A percentile compares a stretch with the other conserved stretches of the same genome.
Evolutionary conservation across 2,888 invertebrate species (phyloP).

Genomic region (Terebella lapidaria): DNA sequence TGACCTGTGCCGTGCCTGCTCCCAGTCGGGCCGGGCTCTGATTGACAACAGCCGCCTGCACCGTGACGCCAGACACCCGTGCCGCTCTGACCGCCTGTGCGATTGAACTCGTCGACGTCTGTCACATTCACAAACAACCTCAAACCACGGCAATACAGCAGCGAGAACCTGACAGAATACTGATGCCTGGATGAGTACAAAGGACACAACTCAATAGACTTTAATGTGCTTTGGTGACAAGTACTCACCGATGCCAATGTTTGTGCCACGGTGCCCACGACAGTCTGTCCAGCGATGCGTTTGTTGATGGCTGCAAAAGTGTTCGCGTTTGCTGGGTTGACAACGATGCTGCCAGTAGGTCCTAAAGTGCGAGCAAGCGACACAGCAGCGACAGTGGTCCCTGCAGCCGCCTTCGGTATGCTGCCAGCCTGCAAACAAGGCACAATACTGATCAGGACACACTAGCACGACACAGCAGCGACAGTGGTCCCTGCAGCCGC

Average conservation of each 20-base stretch:
- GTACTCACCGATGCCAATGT: conserved; percentile 3
- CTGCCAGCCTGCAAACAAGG: conserved; percentile 20
- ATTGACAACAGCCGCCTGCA: conserved; percentile 31
- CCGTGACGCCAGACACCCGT: conserved; percentile 24
- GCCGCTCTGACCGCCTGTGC: conserved; percentile 22
- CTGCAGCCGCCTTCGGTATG: conserved; percentile 30
- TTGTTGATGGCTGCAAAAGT: conserved; percentile 37
- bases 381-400: conserved; percentile 31
- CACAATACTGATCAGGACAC: not conserved
- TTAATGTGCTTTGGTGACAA: not conserved
- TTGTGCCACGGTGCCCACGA: conserved; percentile 7
- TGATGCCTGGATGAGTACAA: too few species aligned
- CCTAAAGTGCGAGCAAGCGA: conserved; percentile 30
- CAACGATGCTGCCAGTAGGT: conserved; percentile 36
- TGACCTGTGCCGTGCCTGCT: conserved; percentile 25
- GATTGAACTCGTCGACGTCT: conserved; percentile 32
- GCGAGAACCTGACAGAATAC: too few species aligned
- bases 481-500: too few species aligned
- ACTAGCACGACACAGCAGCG: too few species aligned
- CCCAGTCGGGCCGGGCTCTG: conserved; percentile 27
- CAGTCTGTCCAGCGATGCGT: conserved; percentile 26
- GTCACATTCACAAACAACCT: conserved; percentile 1
- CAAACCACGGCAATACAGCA: too few species aligned
- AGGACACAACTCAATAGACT: not conserved
- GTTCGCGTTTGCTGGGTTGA: conserved; percentile 28